These are phyloP conservation scores for Cisticola juncidis DNA, from an alignment of 2,113 vertebrate species.

Conservation along the genomic window DNA sequence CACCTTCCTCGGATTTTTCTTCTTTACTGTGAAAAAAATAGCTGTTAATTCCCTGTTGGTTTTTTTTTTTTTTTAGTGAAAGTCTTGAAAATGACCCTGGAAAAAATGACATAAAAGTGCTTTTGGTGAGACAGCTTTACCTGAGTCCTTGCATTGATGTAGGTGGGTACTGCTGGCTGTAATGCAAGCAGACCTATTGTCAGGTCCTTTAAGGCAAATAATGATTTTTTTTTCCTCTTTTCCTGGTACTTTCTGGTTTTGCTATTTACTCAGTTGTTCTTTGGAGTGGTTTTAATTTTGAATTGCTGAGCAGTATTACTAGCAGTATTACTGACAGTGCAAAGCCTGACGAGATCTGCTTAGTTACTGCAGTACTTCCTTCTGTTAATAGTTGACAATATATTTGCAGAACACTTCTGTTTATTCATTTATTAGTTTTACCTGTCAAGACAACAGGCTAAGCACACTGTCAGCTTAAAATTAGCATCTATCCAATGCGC, in stretches of 20 bases:
- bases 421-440: not conserved
- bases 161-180: not conserved
- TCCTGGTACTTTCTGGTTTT: not conserved
- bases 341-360: not conserved
- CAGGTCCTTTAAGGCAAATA: not conserved
- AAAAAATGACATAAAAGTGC: not conserved
- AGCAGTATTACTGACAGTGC: not conserved
- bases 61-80: not conserved
- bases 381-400: not conserved
- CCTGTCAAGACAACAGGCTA: not conserved
- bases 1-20: not conserved
- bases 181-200: not conserved
- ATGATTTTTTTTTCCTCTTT: not conserved
- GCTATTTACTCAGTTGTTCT: not conserved
- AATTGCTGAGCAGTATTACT: not conserved
- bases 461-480: not conserved
- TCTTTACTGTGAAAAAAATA: not conserved
- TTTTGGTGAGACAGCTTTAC: not conserved
- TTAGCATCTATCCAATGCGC: not conserved
- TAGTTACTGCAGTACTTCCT: not conserved
- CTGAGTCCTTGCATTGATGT: not conserved
- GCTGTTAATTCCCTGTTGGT: not conserved
- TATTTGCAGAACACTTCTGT: accelerated
- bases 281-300: not conserved
- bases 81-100: not conserved